Conservation (phyloP, 1,140 invertebrate species). For the Tetranychus cinnabarinus region DNA sequence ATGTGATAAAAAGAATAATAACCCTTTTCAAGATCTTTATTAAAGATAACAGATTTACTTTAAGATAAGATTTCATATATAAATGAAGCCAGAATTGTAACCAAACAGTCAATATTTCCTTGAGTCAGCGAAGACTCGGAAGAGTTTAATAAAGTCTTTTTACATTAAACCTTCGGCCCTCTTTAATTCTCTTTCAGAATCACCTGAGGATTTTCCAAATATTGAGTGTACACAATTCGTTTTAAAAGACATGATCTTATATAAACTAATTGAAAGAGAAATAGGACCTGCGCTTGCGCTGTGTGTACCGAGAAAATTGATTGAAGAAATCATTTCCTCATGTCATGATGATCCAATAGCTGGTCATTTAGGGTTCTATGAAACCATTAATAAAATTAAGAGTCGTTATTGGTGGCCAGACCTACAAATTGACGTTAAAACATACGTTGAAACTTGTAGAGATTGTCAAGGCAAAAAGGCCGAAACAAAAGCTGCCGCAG, state of each 20-base stretch:
- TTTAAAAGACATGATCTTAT: neutral
- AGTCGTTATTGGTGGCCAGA: slow-evolving; percentile 1
- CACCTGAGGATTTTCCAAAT: neutral
- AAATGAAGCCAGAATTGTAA: no score
- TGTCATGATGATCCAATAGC: slow-evolving; percentile 2
- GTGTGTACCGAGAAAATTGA: neutral
- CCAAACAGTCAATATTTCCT: no score
- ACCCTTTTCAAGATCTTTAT: no score
- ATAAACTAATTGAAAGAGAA: neutral
- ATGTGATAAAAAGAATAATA: no score
- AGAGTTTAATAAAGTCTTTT: no score
- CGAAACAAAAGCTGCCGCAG: neutral
- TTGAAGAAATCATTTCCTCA: neutral
- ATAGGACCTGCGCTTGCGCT: neutral
- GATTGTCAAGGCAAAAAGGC: slow-evolving; percentile 2
- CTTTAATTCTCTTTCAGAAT: slow-evolving; percentile 6
- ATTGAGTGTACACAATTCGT: neutral
- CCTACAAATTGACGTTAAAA: neutral
- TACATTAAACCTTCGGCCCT: no score
- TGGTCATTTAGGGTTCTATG: slow-evolving; percentile 1
- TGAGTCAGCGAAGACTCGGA: no score
- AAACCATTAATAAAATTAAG: neutral
- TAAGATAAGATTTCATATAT: no score
- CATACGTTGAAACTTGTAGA: neutral
- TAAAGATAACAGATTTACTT: no score